Evolutionary conservation across 2,797 vertebrate genomes (phyloP).

Genomic region (Vultur gryphus): DNA sequence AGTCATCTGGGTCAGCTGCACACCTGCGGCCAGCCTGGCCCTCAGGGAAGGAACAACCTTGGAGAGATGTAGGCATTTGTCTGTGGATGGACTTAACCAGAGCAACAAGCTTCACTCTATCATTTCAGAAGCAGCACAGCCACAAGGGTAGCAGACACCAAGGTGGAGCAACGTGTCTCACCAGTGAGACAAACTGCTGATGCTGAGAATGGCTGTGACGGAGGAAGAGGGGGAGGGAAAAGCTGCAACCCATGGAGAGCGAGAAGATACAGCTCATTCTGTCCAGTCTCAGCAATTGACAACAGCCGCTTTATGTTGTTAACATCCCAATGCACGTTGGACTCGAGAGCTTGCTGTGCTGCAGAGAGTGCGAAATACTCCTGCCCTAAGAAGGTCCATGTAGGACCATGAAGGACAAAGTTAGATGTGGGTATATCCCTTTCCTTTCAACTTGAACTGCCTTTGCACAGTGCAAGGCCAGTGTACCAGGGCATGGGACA

Average conservation of each 20-base stretch:
- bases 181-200: background rate
- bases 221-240: background rate
- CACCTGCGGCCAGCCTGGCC: accelerated
- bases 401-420: background rate
- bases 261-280: background rate
- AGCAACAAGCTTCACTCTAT: background rate
- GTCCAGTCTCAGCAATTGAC: background rate
- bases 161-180: background rate
- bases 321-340: background rate
- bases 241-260: background rate
- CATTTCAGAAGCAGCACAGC: background rate
- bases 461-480: background rate
- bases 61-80: background rate
- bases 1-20: background rate
- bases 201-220: background rate
- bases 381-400: background rate
- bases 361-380: background rate
- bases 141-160: background rate
- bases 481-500: background rate
- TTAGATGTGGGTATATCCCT: background rate
- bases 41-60: background rate
- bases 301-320: background rate
- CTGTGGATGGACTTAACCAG: background rate
- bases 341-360: background rate
- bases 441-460: background rate